phyloP scores from a whole-genome alignment of 2,113 vertebrate species.

The Terrapene triunguis region DNA sequence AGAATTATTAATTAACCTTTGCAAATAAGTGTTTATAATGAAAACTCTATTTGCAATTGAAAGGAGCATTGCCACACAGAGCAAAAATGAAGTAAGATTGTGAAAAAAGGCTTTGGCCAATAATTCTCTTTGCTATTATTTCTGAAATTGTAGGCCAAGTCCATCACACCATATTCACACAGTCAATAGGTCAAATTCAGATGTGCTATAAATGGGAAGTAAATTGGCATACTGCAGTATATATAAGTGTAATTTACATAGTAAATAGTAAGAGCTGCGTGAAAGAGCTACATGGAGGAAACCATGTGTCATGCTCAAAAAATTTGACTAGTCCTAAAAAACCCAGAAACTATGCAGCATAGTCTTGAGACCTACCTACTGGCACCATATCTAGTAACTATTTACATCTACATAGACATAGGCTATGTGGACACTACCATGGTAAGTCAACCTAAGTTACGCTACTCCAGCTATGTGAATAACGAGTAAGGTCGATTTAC shows the following conservation, averaged over 20 bases:
- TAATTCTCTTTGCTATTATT: not conserved
- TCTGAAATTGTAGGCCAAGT: slow-evolving; percentile 11
- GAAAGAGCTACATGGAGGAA: slow-evolving; percentile 28
- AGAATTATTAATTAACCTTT: slow-evolving; percentile 63
- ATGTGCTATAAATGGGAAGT: slow-evolving; percentile 48
- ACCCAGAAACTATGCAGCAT: slow-evolving; percentile 16
- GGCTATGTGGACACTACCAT: too few relatives aligned
- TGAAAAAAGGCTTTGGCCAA: slow-evolving; percentile 10
- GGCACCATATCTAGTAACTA: slow-evolving; percentile 15
- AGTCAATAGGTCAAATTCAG: slow-evolving; percentile 60
- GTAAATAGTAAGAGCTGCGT: slow-evolving; percentile 15
- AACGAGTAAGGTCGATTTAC: too few relatives aligned
- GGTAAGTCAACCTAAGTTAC: too few relatives aligned
- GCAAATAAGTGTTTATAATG: slow-evolving; percentile 34
- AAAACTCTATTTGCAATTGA: not conserved
- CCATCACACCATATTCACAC: slow-evolving; percentile 45
- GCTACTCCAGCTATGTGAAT: too few relatives aligned
- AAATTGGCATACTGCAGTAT: slow-evolving; percentile 53
- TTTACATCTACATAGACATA: not conserved
- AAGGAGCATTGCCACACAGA: slow-evolving; percentile 7
- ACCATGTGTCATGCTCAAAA: not conserved
- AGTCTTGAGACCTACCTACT: not conserved
- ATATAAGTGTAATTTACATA: slow-evolving; percentile 46
- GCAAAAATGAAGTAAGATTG: not conserved
- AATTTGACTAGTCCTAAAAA: slow-evolving; percentile 38